Base-by-base conservation (phyloP, 1,140 invertebrate genomes). In the Pseudoatta argentina region DNA sequence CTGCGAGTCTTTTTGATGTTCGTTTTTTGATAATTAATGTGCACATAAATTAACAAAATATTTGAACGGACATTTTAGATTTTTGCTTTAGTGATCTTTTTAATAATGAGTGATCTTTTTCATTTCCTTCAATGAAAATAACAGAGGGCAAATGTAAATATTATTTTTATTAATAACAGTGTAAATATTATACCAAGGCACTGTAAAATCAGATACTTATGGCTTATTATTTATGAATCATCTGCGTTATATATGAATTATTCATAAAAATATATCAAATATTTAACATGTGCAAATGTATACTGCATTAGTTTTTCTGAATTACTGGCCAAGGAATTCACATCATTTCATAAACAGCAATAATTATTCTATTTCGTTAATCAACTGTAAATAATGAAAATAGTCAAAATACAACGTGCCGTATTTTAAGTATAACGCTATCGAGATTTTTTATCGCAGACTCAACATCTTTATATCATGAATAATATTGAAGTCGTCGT, bases 151-250 rank as follows among this genome's bases (percentile, higher is more conserved):
- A 44, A 57, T 39, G n/a, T 57, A 39, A n/a, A 72, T 48, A 24
- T 82, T 5, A 48, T 66, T 66, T 39, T 30, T 66, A 72, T 14
- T 7, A 44, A 44, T 51, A 21, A 8, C 44, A 39, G 48, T 51
- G 48, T 48, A 44, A 88, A 83, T 73, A 71, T 90, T 85, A 87
- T 72, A 69, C 63, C 79, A 92, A 91, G 86, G 90, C 87, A 89
- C 89, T 72, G 77, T 39, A 73, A 77, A 86, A 73, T 86, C 8
- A 77, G 34, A 67, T 55, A 86, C n/a, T 66, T 64, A 27, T 79
- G 30, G 14, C 55, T 82, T 57, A 63, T 34, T 39, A 63, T 73
- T 67, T 73, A 69, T 14, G 53, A 57, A 73, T 51, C 21, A 14
- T 4, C 24, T 81, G 66, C 44, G 12, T 44, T 27, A 27, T 72